Evolutionary conservation across 37 sponge, comb jelly and placozoan species (phyloP).

Genomic region (Dysidea cf. avara): DNA sequence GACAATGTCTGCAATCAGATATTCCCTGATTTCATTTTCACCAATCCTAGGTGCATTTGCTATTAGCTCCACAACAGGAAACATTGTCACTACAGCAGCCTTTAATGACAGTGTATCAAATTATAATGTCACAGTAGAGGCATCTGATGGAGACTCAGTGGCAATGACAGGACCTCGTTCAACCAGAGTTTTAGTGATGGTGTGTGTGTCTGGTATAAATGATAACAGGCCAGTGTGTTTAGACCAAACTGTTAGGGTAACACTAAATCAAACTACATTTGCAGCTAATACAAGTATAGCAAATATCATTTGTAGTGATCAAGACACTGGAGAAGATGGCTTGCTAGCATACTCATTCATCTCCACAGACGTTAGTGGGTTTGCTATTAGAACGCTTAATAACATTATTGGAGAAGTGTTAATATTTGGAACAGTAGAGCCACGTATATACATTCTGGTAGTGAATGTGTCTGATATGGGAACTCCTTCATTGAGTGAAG

Average conservation of each 20-base stretch:
- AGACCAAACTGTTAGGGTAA: slow-evolving; percentile 26
- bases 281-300: slow-evolving; percentile 19
- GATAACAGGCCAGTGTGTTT: slow-evolving; percentile 49
- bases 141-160: slow-evolving; percentile 55
- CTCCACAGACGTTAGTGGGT: slow-evolving; percentile 1
- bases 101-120: slow-evolving; percentile 10
- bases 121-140: slow-evolving; percentile 40
- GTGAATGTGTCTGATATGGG: slow-evolving; percentile 37
- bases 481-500: slow-evolving; percentile 3
- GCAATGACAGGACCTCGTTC: slow-evolving; percentile 24
- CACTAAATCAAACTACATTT: slow-evolving; percentile 20
- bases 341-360: slow-evolving; percentile 25
- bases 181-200: slow-evolving; percentile 30
- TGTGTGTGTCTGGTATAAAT: slow-evolving; percentile 57
- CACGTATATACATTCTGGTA: slow-evolving; percentile 22
- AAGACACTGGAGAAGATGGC: slow-evolving; percentile 40
- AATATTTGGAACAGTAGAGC: no score
- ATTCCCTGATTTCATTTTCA: no score
- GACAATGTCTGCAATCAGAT: no score
- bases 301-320: slow-evolving; percentile 40
- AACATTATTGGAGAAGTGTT: neutral
- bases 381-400: neutral
- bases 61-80: slow-evolving; percentile 30
- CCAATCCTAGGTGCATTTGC: no score
- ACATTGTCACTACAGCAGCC: slow-evolving; percentile 19